These are phyloP conservation scores for Podotricha telesiphe DNA, from an alignment of 2,888 invertebrate genomes.

Conservation along the genomic window DNA sequence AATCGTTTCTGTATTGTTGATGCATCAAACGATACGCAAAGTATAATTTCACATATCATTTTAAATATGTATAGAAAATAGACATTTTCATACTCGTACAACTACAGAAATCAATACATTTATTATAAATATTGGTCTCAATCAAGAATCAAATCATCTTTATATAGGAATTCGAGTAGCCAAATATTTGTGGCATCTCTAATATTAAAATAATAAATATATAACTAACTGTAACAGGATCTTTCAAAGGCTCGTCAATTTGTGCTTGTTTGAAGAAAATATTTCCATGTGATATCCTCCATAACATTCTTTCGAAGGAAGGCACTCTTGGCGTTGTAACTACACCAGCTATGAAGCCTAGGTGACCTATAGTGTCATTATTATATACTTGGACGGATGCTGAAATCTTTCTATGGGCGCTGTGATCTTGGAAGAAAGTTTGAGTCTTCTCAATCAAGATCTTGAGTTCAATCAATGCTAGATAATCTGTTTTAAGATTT, in stretches of 20 bases:
- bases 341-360: slow-evolving; percentile 77
- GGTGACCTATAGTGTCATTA: slow-evolving; percentile 72
- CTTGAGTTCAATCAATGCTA: slow-evolving; percentile 71
- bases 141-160: too few species aligned
- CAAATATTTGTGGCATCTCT: too few species aligned
- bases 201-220: too few species aligned
- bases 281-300: slow-evolving; percentile 80
- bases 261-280: slow-evolving; percentile 80
- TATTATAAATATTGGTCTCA: too few species aligned
- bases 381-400: slow-evolving; percentile 74
- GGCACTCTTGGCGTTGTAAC: slow-evolving; percentile 72
- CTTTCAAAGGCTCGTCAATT: slow-evolving; percentile 72
- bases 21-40: not conserved
- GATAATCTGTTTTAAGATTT: slow-evolving; percentile 74
- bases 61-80: too few species aligned
- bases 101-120: too few species aligned
- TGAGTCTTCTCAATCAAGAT: slow-evolving; percentile 76
- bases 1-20: not conserved
- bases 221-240: slow-evolving; percentile 71
- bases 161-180: too few species aligned
- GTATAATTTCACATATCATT: too few species aligned
- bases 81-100: too few species aligned
- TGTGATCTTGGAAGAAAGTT: slow-evolving; percentile 84
- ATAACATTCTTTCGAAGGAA: slow-evolving; percentile 76
- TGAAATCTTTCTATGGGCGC: slow-evolving; percentile 80